These are phyloP conservation scores for Sylvia borin DNA, from an alignment of 2,797 vertebrate species.

Conservation along the genomic window DNA sequence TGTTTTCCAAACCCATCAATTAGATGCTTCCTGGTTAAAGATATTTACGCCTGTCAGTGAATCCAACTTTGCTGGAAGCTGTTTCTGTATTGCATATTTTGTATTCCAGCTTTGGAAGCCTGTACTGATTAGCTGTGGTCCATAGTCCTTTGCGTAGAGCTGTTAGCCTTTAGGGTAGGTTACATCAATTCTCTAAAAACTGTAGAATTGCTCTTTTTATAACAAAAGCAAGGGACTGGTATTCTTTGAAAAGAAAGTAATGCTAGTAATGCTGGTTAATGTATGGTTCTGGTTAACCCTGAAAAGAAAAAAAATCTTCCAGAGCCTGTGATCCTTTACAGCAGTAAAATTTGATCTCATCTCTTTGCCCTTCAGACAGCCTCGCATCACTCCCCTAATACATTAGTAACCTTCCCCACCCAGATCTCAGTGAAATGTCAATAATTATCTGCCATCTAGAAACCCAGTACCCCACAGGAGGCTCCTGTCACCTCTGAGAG, in stretches of 20 bases:
- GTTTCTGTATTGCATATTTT: background rate
- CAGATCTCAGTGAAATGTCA: conserved; percentile 21
- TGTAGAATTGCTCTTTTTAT: background rate
- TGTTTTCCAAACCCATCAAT: background rate
- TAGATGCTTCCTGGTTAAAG: background rate
- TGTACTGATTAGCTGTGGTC: background rate
- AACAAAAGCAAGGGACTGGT: background rate
- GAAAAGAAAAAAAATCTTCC: background rate
- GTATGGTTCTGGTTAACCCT: background rate
- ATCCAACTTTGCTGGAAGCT: background rate
- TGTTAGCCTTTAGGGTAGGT: background rate
- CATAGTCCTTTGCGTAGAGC: background rate
- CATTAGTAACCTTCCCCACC: background rate
- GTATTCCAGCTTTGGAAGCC: background rate
- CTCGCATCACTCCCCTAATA: background rate
- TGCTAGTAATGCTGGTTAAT: background rate
- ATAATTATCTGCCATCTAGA: conserved; percentile 26
- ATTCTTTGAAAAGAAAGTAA: background rate
- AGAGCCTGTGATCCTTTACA: background rate
- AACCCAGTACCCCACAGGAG: background rate
- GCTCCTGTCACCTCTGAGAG: background rate
- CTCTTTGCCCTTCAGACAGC: conserved; percentile 33
- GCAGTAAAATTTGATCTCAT: background rate
- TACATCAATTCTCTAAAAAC: background rate
- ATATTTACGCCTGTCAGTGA: background rate